These are phyloP conservation scores for Aporrectodea caliginosa DNA, from an alignment of 1,140 invertebrate genomes.

Conservation along the genomic window DNA sequence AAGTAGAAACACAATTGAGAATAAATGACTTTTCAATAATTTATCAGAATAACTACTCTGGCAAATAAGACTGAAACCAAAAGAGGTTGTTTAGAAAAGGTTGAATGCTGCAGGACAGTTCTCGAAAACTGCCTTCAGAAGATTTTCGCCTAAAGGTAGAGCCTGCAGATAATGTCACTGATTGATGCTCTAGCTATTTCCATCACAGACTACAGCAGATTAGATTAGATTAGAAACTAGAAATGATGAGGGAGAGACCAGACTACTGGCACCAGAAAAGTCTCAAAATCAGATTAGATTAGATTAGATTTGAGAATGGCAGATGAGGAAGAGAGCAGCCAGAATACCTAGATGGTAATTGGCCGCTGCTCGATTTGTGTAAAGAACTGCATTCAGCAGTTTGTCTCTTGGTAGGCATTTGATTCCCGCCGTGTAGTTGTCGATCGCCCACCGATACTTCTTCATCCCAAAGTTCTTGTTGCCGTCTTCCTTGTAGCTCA, in stretches of 20 bases:
- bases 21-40: background rate
- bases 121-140: background rate
- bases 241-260: too few species aligned
- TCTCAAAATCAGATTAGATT: too few species aligned
- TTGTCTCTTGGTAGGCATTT: constrained; percentile 71
- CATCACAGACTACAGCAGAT: too few species aligned
- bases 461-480: constrained; percentile 94
- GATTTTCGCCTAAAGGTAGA: too few species aligned
- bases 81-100: background rate
- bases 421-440: constrained; percentile 74
- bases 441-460: constrained; percentile 84
- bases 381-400: constrained; percentile 75
- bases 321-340: too few species aligned
- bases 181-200: too few species aligned
- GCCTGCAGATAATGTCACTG: too few species aligned
- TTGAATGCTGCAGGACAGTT: background rate
- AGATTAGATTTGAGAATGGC: too few species aligned
- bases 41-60: background rate
- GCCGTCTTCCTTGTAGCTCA: constrained; percentile 91
- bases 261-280: too few species aligned
- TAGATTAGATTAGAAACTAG: too few species aligned
- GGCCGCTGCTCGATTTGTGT: constrained; percentile 85
- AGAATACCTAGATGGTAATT: constrained; percentile 73
- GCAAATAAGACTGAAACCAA: constrained; percentile 9
- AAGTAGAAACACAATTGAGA: constrained; percentile 36